Conservation (phyloP, 2,113 vertebrate genomes). For the Nothocercus nigrocapillus region DNA sequence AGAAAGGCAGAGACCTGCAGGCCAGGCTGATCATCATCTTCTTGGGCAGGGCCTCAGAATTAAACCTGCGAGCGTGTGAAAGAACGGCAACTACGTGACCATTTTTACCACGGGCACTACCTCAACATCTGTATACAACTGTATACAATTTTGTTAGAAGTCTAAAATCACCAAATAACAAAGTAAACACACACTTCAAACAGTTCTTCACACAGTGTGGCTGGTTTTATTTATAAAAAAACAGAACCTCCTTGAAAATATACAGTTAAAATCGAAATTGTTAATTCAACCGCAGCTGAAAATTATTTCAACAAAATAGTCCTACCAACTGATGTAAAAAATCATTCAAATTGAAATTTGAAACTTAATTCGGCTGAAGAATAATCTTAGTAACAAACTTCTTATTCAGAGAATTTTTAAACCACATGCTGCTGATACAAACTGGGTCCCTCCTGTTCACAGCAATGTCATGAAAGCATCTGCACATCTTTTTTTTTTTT, state of each 20-base stretch:
- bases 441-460: constrained; percentile 29
- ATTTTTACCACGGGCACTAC: not conserved
- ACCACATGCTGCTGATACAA: constrained; percentile 15
- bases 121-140: not conserved
- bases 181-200: not conserved
- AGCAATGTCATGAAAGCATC: constrained; percentile 27
- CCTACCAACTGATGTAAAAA: constrained; percentile 18
- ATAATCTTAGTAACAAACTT: not conserved
- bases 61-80: too few species aligned
- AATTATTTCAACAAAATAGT: constrained; percentile 30
- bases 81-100: not conserved
- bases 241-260: constrained; percentile 46
- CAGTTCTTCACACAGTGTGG: not conserved
- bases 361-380: not conserved
- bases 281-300: constrained; percentile 33
- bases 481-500: not conserved
- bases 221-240: constrained; percentile 69
- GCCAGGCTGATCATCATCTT: not conserved
- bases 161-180: not conserved
- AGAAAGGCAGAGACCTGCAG: too few species aligned
- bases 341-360: not conserved
- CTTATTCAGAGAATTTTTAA: constrained; percentile 2
- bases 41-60: rapidly evolving
- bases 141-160: not conserved
- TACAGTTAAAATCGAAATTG: constrained; percentile 56